Conservation (phyloP, 2,888 invertebrate genomes). For the Pristionchus fissidentatus region DNA sequence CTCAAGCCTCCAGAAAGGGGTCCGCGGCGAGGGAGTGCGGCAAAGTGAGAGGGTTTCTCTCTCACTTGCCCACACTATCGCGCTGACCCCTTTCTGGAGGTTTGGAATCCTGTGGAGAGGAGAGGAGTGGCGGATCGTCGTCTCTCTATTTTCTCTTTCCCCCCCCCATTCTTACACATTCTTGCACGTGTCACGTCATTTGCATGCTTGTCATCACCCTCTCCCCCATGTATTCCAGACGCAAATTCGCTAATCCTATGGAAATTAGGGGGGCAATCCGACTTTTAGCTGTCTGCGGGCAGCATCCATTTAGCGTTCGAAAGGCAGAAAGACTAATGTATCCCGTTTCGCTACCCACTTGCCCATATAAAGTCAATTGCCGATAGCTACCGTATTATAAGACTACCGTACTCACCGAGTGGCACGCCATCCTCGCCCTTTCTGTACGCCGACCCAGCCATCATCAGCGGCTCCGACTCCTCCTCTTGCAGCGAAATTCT, state of each 20-base stretch:
- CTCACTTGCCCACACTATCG: too few relatives aligned
- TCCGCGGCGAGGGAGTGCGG: too few relatives aligned
- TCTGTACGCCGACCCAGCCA: background rate
- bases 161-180: background rate
- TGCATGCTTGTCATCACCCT: background rate
- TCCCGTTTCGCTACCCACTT: background rate
- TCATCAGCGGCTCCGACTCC: conserved; percentile 17
- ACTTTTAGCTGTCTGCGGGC: too few relatives aligned
- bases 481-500: background rate
- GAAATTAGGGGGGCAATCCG: too few relatives aligned
- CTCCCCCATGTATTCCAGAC: background rate
- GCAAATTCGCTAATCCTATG: background rate
- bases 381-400: too few relatives aligned
- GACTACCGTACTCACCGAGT: conserved; percentile 11
- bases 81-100: too few relatives aligned
- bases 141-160: background rate
- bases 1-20: too few relatives aligned
- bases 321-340: background rate
- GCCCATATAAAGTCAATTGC: background rate
- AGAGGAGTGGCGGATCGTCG: background rate
- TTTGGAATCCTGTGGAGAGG: background rate
- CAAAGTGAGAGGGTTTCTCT: too few relatives aligned
- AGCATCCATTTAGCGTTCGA: background rate
- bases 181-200: background rate
- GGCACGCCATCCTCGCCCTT: conserved; percentile 32